phyloP scores from a whole-genome alignment of 1,140 invertebrate species.

The Lethocerus indicus region DNA sequence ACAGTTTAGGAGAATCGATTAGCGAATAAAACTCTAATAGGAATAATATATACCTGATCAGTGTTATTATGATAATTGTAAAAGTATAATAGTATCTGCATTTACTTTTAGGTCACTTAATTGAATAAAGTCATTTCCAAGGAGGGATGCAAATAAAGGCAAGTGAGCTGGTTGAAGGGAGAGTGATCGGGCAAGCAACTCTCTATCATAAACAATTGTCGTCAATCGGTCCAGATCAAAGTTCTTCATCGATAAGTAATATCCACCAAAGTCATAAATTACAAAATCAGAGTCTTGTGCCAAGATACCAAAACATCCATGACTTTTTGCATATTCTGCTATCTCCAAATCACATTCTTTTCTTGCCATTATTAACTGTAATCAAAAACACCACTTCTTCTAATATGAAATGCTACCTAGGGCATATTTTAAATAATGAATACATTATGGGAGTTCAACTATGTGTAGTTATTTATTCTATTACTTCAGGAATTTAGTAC shows the following conservation, averaged over 20 bases:
- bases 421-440: no score
- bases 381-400: neutral
- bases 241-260: conserved; percentile 22
- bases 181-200: conserved; percentile 18
- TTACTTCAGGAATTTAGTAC: no score
- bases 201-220: conserved; percentile 21
- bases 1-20: no score
- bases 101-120: no score
- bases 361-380: conserved; percentile 1
- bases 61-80: no score
- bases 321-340: conserved; percentile 20
- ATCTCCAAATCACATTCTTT: conserved; percentile 23
- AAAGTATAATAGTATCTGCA: no score
- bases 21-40: no score
- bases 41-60: no score
- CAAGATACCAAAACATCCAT: conserved; percentile 22
- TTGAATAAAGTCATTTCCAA: conserved; percentile 20
- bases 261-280: conserved; percentile 21
- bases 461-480: no score
- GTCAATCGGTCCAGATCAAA: conserved; percentile 20
- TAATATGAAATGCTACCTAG: no score
- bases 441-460: no score
- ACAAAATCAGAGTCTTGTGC: conserved; percentile 24
- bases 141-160: conserved; percentile 21
- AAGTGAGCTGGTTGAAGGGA: conserved; percentile 18